phyloP scores from a whole-genome alignment of 2,797 vertebrate genomes.

The Spea hammondii region DNA sequence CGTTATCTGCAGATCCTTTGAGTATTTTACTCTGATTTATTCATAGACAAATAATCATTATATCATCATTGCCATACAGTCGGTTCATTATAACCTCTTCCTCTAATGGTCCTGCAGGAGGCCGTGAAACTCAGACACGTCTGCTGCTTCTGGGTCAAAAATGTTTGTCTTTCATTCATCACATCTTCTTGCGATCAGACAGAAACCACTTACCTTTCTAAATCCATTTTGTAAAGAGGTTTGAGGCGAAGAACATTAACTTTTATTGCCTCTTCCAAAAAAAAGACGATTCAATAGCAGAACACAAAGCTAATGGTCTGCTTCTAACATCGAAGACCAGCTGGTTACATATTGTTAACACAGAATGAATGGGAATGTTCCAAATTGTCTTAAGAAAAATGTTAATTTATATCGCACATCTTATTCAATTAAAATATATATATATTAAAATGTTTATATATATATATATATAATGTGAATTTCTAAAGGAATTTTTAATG shows the following conservation, averaged over 20 bases:
- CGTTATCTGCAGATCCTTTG: too few species aligned
- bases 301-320: not conserved
- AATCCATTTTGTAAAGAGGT: conserved; percentile 6
- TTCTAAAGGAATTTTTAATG: too few species aligned
- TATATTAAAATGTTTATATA: too few species aligned
- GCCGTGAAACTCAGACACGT: not conserved
- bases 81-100: too few species aligned
- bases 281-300: not conserved
- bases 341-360: not conserved
- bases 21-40: too few species aligned
- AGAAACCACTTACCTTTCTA: conserved; percentile 2
- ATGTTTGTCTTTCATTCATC: not conserved
- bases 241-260: conserved; percentile 13
- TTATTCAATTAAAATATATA: too few species aligned
- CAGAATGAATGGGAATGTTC: not conserved
- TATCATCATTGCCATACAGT: too few species aligned
- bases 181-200: not conserved
- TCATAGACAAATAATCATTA: too few species aligned
- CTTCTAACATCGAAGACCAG: not conserved
- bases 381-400: too few species aligned
- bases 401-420: not conserved
- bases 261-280: conserved; percentile 9
- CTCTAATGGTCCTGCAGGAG: too few species aligned
- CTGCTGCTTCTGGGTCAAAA: not conserved
- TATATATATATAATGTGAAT: too few species aligned